phyloP scores from a whole-genome alignment of 2,113 vertebrate species.

The Neogale vison region DNA sequence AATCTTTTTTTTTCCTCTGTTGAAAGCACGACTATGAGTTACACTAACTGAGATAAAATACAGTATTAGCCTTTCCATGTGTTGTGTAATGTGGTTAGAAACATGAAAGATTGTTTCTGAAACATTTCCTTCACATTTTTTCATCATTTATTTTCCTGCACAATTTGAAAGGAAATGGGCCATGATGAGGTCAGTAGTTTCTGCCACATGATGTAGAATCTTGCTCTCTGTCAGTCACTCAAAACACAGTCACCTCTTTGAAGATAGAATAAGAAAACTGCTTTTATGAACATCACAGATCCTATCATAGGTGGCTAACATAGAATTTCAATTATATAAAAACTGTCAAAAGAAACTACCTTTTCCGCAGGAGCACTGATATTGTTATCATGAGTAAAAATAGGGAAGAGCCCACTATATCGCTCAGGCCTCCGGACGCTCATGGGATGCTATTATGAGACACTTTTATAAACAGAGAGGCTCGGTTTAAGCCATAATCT shows the following conservation, averaged over 20 bases:
- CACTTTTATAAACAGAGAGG: neutral
- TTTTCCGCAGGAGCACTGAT: neutral
- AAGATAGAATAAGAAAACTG: constrained; percentile 68
- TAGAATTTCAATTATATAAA: constrained; percentile 67
- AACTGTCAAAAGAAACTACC: constrained; percentile 47
- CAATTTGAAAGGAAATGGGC: constrained; percentile 84
- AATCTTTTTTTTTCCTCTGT: constrained; percentile 74
- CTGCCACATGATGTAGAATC: constrained; percentile 71
- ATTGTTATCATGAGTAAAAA: neutral
- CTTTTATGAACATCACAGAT: constrained; percentile 69
- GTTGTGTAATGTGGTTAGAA: constrained; percentile 79
- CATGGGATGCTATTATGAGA: neutral
- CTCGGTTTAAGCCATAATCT: neutral
- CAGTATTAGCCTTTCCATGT: constrained; percentile 77
- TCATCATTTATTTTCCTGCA: constrained; percentile 80
- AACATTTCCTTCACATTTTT: constrained; percentile 81
- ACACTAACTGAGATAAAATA: constrained; percentile 80
- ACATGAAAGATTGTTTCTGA: constrained; percentile 81
- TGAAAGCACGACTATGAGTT: constrained; percentile 76
- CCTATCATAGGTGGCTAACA: constrained; percentile 42
- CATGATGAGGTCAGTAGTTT: constrained; percentile 74
- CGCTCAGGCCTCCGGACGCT: neutral
- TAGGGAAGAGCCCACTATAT: neutral
- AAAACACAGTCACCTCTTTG: constrained; percentile 75
- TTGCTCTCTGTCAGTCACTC: constrained; percentile 77